Conservation (phyloP, 2,797 vertebrate species). For the Dryobates pubescens region DNA sequence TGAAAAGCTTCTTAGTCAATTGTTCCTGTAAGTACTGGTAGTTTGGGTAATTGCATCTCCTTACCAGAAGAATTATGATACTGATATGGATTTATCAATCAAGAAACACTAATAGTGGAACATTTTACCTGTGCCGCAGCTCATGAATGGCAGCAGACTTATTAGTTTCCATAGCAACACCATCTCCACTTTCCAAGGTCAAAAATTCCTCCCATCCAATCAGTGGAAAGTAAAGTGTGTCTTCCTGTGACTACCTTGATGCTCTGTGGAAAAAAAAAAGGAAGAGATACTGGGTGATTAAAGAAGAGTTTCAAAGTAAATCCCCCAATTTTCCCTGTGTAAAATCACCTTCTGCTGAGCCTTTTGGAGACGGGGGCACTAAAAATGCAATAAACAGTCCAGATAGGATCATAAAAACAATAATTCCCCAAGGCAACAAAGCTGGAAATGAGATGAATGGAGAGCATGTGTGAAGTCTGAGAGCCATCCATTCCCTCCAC, state of each 20-base stretch:
- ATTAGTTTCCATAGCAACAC: constrained; percentile 95
- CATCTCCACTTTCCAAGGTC: constrained; percentile 93
- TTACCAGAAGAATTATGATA: constrained; percentile 64
- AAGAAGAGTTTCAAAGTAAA: background rate
- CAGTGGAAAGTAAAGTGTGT: constrained; percentile 74
- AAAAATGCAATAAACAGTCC: background rate
- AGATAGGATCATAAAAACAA: background rate
- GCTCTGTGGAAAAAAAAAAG: constrained; percentile 76
- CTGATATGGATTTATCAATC: constrained; percentile 83
- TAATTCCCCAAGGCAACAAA: background rate
- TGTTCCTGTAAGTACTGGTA: constrained; percentile 31
- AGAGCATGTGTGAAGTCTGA: background rate
- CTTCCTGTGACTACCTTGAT: constrained; percentile 71
- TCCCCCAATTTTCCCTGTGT: background rate
- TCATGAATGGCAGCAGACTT: constrained; percentile 91
- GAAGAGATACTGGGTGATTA: constrained; percentile 43
- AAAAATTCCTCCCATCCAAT: constrained; percentile 84
- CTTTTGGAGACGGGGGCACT: background rate
- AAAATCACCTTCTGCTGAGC: background rate
- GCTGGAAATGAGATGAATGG: background rate
- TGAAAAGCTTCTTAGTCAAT: constrained; percentile 43
- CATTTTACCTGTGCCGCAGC: constrained; percentile 87
- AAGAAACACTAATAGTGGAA: constrained; percentile 78
- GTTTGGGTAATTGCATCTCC: constrained; percentile 41
- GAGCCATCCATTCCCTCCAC: background rate